Conservation (phyloP, 2,888 invertebrate genomes). For the Allophyes oxyacanthae region DNA sequence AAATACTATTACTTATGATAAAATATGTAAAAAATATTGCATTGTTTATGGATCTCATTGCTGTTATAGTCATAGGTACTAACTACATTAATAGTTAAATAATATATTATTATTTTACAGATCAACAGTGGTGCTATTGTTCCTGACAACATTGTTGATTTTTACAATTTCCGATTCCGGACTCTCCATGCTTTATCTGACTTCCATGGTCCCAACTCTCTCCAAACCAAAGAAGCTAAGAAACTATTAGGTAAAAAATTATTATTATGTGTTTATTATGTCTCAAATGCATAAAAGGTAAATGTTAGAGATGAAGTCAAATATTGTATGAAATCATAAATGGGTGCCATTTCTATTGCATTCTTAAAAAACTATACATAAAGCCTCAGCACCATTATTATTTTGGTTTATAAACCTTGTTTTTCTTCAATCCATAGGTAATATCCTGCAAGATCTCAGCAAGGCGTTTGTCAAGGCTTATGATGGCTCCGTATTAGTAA, state of each 20-base stretch:
- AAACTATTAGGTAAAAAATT: slow-evolving; percentile 85
- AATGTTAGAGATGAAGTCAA: too few relatives aligned
- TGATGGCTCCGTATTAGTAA: slow-evolving; percentile 89
- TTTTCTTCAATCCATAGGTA: slow-evolving; percentile 59
- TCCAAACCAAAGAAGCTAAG: slow-evolving; percentile 91
- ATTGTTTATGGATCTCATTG: too few relatives aligned
- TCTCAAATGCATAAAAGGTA: background rate
- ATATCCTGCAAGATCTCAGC: slow-evolving; percentile 86
- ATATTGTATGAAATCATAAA: too few relatives aligned
- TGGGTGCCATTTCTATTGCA: too few relatives aligned
- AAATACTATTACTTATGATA: too few relatives aligned
- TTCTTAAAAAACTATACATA: too few relatives aligned
- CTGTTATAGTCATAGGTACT: too few relatives aligned
- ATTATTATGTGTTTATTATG: background rate
- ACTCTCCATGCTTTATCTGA: slow-evolving; percentile 91
- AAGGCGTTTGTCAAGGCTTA: slow-evolving; percentile 89
- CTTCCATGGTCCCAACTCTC: slow-evolving; percentile 91
- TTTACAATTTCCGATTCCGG: slow-evolving; percentile 91
- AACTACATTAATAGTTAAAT: too few relatives aligned
- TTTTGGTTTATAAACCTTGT: background rate
- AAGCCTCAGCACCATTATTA: background rate
- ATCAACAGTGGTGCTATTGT: slow-evolving; percentile 80
- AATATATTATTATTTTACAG: slow-evolving; percentile 65
- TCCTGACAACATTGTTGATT: slow-evolving; percentile 90
- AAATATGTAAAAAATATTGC: too few relatives aligned